These are phyloP conservation scores for Neotoxoptera formosana DNA, from an alignment of 1,140 invertebrate species.

Conservation along the genomic window DNA sequence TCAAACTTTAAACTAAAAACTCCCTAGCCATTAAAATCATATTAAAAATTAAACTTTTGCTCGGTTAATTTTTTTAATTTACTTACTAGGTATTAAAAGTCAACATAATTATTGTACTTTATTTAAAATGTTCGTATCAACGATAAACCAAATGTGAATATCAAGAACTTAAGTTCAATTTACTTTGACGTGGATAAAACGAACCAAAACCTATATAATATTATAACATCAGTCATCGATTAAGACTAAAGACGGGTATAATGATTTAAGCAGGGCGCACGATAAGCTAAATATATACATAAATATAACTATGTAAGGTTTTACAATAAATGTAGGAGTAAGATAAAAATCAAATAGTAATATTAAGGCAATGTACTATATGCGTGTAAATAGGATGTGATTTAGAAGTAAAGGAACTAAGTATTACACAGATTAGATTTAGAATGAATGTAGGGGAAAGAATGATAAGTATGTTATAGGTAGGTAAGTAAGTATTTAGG, in stretches of 20 bases:
- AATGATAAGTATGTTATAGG: neutral
- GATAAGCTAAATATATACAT: neutral
- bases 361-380: neutral
- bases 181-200: neutral
- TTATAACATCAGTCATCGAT: neutral
- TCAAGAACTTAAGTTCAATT: neutral
- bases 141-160: neutral
- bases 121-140: neutral
- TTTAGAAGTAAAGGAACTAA: conserved; percentile 1
- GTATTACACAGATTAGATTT: neutral
- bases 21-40: neutral
- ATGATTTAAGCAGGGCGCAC: neutral
- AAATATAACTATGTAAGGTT: neutral
- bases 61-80: neutral
- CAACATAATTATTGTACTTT: neutral
- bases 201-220: neutral
- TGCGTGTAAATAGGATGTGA: neutral
- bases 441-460: neutral
- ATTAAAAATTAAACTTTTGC: neutral
- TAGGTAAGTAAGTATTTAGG: conserved; percentile 20
- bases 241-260: neutral
- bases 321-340: neutral
- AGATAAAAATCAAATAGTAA: neutral
- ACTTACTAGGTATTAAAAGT: neutral
- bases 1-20: neutral